These are phyloP conservation scores for Zaprionus tsacasi DNA, from an alignment of 1,140 invertebrate species.

Conservation along the genomic window DNA sequence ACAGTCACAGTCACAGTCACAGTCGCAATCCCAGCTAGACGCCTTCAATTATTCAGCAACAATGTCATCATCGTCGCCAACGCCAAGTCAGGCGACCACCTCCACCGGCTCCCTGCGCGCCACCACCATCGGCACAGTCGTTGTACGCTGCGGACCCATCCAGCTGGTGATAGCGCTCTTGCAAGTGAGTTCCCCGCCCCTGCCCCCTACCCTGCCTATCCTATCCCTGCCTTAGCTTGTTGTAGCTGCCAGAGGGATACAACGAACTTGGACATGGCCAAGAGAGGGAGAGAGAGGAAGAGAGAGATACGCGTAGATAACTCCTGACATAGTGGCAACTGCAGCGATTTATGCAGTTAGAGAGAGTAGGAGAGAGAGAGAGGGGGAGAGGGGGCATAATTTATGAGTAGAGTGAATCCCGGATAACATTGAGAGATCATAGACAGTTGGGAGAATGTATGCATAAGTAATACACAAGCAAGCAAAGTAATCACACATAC, in stretches of 20 bases:
- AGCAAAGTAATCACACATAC: slow-evolving; percentile 2
- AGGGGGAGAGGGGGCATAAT: background rate
- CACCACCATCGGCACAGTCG: slow-evolving; percentile 96
- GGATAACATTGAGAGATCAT: background rate
- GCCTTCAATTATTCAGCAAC: slow-evolving; percentile 82
- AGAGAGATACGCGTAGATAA: slow-evolving; percentile 43
- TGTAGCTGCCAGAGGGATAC: background rate
- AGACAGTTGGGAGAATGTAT: background rate
- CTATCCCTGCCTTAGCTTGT: background rate
- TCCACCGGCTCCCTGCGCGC: slow-evolving; percentile 79
- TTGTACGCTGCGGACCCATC: slow-evolving; percentile 93
- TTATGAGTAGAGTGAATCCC: background rate
- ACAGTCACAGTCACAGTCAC: slow-evolving; percentile 43
- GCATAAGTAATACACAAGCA: background rate
- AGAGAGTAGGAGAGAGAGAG: background rate
- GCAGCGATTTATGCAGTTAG: slow-evolving; percentile 33
- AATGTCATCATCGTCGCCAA: slow-evolving; percentile 82
- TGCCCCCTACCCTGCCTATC: background rate
- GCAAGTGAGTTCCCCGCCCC: slow-evolving; percentile 89
- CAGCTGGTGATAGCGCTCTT: slow-evolving; percentile 95
- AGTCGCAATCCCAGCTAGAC: slow-evolving; percentile 64
- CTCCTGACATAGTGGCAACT: slow-evolving; percentile 8
- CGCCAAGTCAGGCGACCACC: slow-evolving; percentile 67
- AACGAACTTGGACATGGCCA: slow-evolving; percentile 17
- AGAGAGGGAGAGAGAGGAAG: too few species aligned